phyloP scores from a whole-genome alignment of 2,797 vertebrate genomes.

The Balearica regulorum region DNA sequence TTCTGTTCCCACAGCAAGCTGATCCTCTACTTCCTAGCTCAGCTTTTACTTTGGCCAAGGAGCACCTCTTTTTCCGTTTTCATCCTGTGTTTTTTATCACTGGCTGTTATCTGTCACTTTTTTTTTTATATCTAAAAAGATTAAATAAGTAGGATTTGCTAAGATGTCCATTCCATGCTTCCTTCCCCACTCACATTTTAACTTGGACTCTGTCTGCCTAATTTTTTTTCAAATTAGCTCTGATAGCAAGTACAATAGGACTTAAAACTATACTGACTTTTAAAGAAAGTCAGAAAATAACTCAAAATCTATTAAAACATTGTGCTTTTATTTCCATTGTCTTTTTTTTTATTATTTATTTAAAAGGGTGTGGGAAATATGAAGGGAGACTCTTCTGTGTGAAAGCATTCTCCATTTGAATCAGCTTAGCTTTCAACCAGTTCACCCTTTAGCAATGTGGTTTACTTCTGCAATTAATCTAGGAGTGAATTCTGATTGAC shows the following conservation, averaged over 20 bases:
- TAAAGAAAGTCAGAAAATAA: neutral
- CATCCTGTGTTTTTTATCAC: neutral
- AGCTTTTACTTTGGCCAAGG: neutral
- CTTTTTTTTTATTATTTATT: neutral
- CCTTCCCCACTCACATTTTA: neutral
- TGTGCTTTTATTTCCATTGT: neutral
- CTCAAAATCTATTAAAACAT: neutral
- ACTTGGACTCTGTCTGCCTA: neutral
- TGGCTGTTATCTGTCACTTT: neutral
- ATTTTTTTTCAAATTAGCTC: neutral
- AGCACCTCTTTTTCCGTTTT: neutral
- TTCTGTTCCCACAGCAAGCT: neutral
- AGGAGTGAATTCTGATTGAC: neutral
- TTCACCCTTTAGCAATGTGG: neutral
- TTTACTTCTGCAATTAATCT: neutral
- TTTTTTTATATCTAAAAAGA: neutral
- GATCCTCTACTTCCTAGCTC: neutral
- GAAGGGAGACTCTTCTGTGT: neutral
- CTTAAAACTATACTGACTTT: neutral
- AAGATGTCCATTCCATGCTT: neutral
- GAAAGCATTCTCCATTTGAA: neutral
- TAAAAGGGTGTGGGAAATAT: neutral
- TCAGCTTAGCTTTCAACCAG: neutral
- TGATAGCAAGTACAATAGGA: neutral
- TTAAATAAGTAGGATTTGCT: neutral